Evolutionary conservation across 2,113 vertebrate species (phyloP).

Genomic region (Prietella phreatophila): DNA sequence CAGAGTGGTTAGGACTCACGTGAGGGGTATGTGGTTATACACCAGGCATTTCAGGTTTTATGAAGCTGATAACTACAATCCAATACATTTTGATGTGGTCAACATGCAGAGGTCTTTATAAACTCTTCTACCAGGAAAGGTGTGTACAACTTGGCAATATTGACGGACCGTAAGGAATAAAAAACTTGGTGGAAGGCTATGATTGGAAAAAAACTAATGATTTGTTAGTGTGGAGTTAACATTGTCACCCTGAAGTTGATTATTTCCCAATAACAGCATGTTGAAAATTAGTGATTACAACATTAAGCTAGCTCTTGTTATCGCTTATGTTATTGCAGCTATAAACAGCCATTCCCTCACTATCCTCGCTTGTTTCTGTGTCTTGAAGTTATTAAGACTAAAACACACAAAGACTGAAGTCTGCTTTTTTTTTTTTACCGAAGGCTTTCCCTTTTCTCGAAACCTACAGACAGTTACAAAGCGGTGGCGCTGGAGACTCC

Average conservation of each 20-base stretch:
- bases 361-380: not conserved
- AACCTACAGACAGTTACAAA: not conserved
- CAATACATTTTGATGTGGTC: not conserved
- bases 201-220: not conserved
- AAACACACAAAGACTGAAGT: not conserved
- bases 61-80: not conserved
- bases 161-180: no score
- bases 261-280: not conserved
- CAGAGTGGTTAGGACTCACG: constrained; percentile 18
- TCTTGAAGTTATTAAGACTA: not conserved
- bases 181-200: not conserved
- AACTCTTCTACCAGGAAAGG: not conserved
- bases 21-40: constrained; percentile 12
- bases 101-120: not conserved
- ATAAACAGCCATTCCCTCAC: not conserved
- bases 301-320: not conserved
- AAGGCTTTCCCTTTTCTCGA: not conserved
- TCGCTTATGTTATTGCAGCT: not conserved
- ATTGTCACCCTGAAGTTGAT: not conserved
- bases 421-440: no score
- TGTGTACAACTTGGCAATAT: not conserved
- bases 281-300: not conserved
- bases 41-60: constrained; percentile 7
- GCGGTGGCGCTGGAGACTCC: not conserved
- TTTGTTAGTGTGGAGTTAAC: not conserved